These are phyloP conservation scores for Sinonovacula constricta DNA, from an alignment of 1,140 invertebrate species.

Conservation along the genomic window DNA sequence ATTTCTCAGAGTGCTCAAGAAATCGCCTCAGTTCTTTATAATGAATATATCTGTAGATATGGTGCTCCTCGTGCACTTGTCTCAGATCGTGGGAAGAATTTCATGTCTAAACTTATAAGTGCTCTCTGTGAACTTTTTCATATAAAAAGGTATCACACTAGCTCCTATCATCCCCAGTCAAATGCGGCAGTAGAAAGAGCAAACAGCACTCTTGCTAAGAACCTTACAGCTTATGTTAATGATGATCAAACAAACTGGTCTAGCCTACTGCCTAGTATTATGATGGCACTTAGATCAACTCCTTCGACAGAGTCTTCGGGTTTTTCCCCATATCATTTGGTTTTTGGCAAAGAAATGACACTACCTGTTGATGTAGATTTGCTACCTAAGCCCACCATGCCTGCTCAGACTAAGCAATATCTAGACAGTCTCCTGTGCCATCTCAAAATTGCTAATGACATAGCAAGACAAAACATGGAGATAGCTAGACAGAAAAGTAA, in stretches of 20 bases:
- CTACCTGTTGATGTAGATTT: conserved; percentile 17
- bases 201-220: conserved; percentile 39
- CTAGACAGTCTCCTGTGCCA: conserved; percentile 1
- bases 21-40: conserved; percentile 35
- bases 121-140: conserved; percentile 60
- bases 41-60: conserved; percentile 52
- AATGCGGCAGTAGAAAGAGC: conserved; percentile 55
- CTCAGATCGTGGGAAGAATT: conserved; percentile 54
- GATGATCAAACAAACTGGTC: conserved; percentile 47
- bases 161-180: conserved; percentile 60
- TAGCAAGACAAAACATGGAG: conserved; percentile 6
- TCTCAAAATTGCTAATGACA: conserved; percentile 5
- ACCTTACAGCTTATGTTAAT: conserved; percentile 34
- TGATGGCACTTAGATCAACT: conserved; percentile 51
- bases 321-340: conserved; percentile 17
- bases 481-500: conserved; percentile 8
- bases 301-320: conserved; percentile 18
- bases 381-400: conserved; percentile 19
- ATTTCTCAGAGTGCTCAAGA: conserved; percentile 24
- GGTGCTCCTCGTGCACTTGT: conserved; percentile 41
- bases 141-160: conserved; percentile 54
- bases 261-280: conserved; percentile 16
- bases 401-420: conserved; percentile 3
- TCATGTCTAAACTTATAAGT: conserved; percentile 55
- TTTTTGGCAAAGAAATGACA: conserved; percentile 37